Evolutionary conservation across 2,888 invertebrate genomes (phyloP).

Genomic region (Steinernema hermaphroditum): DNA sequence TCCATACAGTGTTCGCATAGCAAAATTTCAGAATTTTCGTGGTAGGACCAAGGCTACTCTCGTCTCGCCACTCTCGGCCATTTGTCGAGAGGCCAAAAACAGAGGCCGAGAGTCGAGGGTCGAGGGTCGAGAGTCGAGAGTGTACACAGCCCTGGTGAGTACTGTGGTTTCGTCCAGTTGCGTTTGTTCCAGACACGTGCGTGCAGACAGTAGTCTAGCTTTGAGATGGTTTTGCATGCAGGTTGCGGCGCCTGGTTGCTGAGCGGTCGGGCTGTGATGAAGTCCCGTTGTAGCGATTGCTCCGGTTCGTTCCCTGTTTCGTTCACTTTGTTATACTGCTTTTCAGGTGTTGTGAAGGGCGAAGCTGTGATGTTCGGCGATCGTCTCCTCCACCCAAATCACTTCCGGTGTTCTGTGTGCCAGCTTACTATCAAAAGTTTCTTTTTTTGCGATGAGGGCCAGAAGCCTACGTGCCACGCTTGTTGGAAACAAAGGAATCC

Average conservation of each 20-base stretch:
- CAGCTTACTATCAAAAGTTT: background rate
- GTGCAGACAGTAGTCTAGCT: too few relatives aligned
- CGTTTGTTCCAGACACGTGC: too few relatives aligned
- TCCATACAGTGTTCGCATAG: too few relatives aligned
- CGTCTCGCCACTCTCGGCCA: too few relatives aligned
- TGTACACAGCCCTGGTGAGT: too few relatives aligned
- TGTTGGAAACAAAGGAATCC: constrained; percentile 15
- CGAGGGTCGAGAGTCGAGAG: too few relatives aligned
- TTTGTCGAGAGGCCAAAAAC: too few relatives aligned
- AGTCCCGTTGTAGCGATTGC: constrained; percentile 3
- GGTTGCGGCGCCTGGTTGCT: background rate
- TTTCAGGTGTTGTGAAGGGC: background rate
- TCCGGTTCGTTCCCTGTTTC: background rate
- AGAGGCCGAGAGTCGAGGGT: too few relatives aligned
- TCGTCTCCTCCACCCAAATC: constrained; percentile 13
- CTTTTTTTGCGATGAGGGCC: background rate
- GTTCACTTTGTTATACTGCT: background rate
- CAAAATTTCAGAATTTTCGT: too few relatives aligned
- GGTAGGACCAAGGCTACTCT: too few relatives aligned
- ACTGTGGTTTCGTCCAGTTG: too few relatives aligned
- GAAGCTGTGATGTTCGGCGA: background rate
- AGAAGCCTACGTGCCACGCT: background rate
- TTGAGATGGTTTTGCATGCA: too few relatives aligned
- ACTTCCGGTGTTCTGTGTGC: constrained; percentile 3
- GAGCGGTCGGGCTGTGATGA: background rate